Evolutionary conservation across 2,113 vertebrate genomes (phyloP), one percentile per base, ranked within the genome.

Genomic region (Brienomyrus longianalis): DNA sequence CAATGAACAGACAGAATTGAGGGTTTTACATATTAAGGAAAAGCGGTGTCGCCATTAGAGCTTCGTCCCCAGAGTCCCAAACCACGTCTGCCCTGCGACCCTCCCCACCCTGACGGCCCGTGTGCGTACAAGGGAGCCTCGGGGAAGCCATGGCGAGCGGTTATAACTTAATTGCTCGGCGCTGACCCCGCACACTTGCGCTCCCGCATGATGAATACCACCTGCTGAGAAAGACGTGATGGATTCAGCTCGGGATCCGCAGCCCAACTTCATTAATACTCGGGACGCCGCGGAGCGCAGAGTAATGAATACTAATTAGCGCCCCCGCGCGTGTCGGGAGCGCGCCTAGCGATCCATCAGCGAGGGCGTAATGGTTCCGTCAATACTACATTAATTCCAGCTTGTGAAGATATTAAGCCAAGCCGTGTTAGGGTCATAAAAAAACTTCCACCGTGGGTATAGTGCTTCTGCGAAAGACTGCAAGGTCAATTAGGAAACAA

Each of bases 261-360:
- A 97, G 96, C 96, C 98, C 97, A 98, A 99, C 97, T 99, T 98
- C 98, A 99, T 99, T 98, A 99, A 99, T 99, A 99, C 99, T 97
- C 98, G 97, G 97, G 98, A 97, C 97, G 97, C 99, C 98, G 96
- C 95, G 96, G 97, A 97, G 97, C 98, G 97, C 97, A 96, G 98
- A 98, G 98, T 97, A 99, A 99, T 99, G 98, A 99, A 99, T 99
- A 99, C 98, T 99, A 99, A 99, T 99, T 99, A 97, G 96, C 98
- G 96, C 97, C 97, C 99, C 98, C 97, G 97, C 97, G 97, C 97
- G 97, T 98, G 97, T 99, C 96, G 97, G 96, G 96, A 96, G 97
- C 96, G 96, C 95, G 94, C 95, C 96, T 97, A 96, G 97, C 97
- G 97, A 99, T 99, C 97, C 96, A 99, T 99, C 98, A 99, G 97